phyloP scores from a whole-genome alignment of 2,113 vertebrate species.

The Tor tambroides region DNA sequence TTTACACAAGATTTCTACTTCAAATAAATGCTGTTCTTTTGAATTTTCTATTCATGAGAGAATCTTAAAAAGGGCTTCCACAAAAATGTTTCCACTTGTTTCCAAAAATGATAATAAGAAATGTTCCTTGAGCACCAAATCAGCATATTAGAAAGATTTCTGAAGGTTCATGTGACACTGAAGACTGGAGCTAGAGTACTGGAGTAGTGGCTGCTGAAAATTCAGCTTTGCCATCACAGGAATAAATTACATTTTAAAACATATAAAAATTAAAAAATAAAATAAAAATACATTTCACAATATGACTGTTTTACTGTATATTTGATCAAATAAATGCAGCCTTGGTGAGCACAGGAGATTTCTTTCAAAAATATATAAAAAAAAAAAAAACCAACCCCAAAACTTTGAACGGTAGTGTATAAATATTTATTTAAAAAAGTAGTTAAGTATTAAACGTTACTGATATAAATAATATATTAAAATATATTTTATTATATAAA shows the following conservation, averaged over 20 bases:
- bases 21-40: background rate
- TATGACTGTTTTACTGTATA: background rate
- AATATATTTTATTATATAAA: background rate
- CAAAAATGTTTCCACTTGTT: background rate
- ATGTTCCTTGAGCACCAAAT: background rate
- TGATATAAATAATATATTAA: background rate
- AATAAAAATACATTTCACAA: background rate
- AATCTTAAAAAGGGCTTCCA: background rate
- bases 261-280: background rate
- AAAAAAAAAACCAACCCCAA: background rate
- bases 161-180: background rate
- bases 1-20: background rate
- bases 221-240: background rate
- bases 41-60: background rate
- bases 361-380: background rate
- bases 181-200: too few relatives aligned
- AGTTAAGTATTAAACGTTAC: background rate
- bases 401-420: background rate
- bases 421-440: background rate
- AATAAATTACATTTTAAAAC: background rate
- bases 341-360: background rate
- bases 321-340: background rate
- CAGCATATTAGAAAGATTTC: background rate
- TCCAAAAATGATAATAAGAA: background rate
- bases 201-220: background rate